Evolutionary conservation across 2,888 invertebrate genomes (phyloP).

Genomic region (Ganaspis brasiliensis): DNA sequence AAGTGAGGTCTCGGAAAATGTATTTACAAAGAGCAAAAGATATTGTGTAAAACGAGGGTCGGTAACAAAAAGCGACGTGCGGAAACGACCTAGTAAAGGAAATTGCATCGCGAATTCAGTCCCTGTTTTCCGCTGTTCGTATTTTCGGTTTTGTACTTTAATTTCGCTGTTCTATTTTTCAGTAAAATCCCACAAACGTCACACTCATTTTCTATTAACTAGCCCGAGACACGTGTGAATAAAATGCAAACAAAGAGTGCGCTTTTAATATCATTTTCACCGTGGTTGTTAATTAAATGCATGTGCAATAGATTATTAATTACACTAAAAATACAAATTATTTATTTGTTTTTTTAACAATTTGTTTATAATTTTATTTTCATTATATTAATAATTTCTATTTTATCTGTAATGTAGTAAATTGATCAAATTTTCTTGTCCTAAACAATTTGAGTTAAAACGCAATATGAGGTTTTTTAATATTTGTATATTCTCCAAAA

Average conservation of each 20-base stretch:
- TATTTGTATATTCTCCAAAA: too few species aligned
- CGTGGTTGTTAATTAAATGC: background rate
- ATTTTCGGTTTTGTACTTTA: conserved; percentile 23
- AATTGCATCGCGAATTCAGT: conserved; percentile 41
- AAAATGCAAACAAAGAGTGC: background rate
- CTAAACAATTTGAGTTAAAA: too few species aligned
- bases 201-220: conserved; percentile 5
- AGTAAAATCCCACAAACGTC: conserved; percentile 10
- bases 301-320: background rate
- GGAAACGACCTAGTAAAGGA: conserved; percentile 37
- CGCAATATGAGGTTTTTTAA: too few species aligned
- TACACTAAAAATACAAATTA: too few species aligned
- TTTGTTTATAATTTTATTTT: too few species aligned
- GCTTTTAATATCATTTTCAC: background rate
- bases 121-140: conserved; percentile 32
- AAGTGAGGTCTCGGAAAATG: conserved; percentile 31
- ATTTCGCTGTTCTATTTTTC: conserved; percentile 37
- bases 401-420: too few species aligned
- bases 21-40: conserved; percentile 37
- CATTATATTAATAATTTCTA: too few species aligned
- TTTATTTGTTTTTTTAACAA: too few species aligned
- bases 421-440: too few species aligned
- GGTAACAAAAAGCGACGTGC: conserved; percentile 36
- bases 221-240: background rate
- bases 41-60: conserved; percentile 32